Conservation (phyloP, 2,888 invertebrate genomes). For the Apeira syringaria region DNA sequence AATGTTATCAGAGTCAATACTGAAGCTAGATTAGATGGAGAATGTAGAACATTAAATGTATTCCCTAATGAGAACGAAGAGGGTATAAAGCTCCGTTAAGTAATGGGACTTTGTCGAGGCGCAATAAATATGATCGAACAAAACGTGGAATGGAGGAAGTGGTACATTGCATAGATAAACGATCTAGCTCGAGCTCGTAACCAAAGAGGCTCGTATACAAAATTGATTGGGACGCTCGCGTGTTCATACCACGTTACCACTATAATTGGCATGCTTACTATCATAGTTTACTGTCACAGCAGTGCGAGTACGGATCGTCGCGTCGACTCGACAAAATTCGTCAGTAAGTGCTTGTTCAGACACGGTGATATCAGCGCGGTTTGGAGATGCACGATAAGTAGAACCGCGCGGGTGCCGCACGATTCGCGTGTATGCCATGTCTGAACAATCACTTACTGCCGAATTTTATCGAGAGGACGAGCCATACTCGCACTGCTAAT, state of each 20-base stretch:
- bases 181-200: conserved; percentile 56
- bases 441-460: too few species aligned
- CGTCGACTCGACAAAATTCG: too few species aligned
- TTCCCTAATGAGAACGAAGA: conserved; percentile 66
- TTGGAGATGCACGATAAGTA: too few species aligned
- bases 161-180: conserved; percentile 74
- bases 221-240: conserved; percentile 63
- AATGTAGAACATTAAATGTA: conserved; percentile 55
- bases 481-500: too few species aligned
- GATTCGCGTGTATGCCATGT: too few species aligned
- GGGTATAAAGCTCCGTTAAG: conserved; percentile 56
- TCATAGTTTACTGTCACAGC: conserved; percentile 38
- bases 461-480: too few species aligned
- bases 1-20: conserved; percentile 51
- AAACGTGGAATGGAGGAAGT: conserved; percentile 71
- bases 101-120: conserved; percentile 57
- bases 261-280: conserved; percentile 63
- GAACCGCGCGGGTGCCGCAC: too few species aligned
- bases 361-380: too few species aligned
- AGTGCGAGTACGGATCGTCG: too few species aligned
- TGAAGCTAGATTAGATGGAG: conserved; percentile 44
- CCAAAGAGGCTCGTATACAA: conserved; percentile 59
- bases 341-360: too few species aligned
- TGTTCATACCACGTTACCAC: conserved; percentile 66
- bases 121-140: conserved; percentile 75